A percentile compares a stretch with the other conserved stretches of the same genome.
These are phyloP conservation scores for Sycobia sp. DNA, from an alignment of 1,140 invertebrate species.

Conservation along the genomic window DNA sequence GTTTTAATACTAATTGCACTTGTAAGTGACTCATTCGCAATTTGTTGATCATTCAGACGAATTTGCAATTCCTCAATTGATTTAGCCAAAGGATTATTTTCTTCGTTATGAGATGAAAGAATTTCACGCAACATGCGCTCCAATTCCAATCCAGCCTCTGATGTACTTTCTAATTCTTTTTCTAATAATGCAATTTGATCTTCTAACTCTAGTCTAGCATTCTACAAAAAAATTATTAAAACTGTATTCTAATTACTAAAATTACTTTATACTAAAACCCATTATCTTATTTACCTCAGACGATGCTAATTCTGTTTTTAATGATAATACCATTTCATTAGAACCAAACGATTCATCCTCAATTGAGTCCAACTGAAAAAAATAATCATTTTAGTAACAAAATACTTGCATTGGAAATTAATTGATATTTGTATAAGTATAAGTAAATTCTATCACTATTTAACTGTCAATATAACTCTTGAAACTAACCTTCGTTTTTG, in stretches of 20 bases:
- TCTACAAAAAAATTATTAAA: slow-evolving; percentile 40
- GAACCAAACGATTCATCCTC: slow-evolving; percentile 74
- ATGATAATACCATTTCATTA: slow-evolving; percentile 68
- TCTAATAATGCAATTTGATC: slow-evolving; percentile 67
- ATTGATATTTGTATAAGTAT: background rate
- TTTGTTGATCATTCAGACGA: slow-evolving; percentile 67
- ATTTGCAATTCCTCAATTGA: slow-evolving; percentile 69
- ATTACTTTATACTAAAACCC: slow-evolving; percentile 22
- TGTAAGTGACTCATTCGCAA: slow-evolving; percentile 57
- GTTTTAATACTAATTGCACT: slow-evolving; percentile 58
- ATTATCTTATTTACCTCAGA: slow-evolving; percentile 50
- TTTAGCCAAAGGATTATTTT: slow-evolving; percentile 66
- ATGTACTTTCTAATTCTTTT: slow-evolving; percentile 70
- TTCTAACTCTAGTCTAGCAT: slow-evolving; percentile 59
- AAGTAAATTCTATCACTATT: too few relatives aligned
- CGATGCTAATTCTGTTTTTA: slow-evolving; percentile 53
- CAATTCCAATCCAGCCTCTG: slow-evolving; percentile 69
- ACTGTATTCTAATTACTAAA: background rate
- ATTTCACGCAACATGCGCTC: slow-evolving; percentile 71
- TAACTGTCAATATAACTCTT: slow-evolving; percentile 29
- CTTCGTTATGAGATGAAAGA: slow-evolving; percentile 65
- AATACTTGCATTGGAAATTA: background rate
- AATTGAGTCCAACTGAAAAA: slow-evolving; percentile 58
- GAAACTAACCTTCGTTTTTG: slow-evolving; percentile 67
- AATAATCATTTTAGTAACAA: slow-evolving; percentile 3